A percentile compares a stretch with the other conserved stretches of the same genome.
Evolutionary conservation across 30 jellyfish, hydroid and myxozoan genomes (phyloP).

Genomic region (Cassiopea andromeda): DNA sequence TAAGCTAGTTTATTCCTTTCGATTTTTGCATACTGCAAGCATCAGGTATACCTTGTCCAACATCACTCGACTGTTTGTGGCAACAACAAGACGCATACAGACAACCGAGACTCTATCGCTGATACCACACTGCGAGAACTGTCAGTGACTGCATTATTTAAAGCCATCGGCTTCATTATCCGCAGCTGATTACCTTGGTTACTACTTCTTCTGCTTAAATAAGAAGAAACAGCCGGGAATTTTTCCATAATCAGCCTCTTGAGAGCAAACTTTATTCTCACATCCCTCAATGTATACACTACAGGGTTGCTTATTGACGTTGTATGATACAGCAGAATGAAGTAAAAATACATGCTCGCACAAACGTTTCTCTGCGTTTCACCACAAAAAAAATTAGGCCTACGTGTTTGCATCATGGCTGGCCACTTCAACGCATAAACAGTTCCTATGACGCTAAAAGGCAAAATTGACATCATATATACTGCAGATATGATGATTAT

Average conservation of each 20-base stretch:
- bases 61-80: too few relatives aligned
- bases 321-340: conserved; percentile 13
- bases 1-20: too few relatives aligned
- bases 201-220: too few relatives aligned
- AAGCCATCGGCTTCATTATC: too few relatives aligned
- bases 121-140: too few relatives aligned
- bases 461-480: not conserved
- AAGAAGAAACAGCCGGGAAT: not conserved
- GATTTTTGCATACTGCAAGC: too few relatives aligned
- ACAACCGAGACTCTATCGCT: too few relatives aligned
- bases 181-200: too few relatives aligned
- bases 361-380: not conserved
- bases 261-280: conserved; percentile 30
- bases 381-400: not conserved
- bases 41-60: too few relatives aligned
- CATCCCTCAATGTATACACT: conserved; percentile 35
- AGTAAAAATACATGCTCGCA: conserved; percentile 8
- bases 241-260: not conserved
- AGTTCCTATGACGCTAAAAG: conserved; percentile 2
- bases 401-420: not conserved
- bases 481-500: not conserved
- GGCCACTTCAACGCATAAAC: conserved; percentile 23
- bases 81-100: too few relatives aligned
- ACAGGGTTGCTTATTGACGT: conserved; percentile 14
- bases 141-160: too few relatives aligned